Percentiles rank a stretch among this genome's conserved stretches.
Evolutionary conservation across 1,140 invertebrate genomes (phyloP).

Genomic region (Aphelinus certus): DNA sequence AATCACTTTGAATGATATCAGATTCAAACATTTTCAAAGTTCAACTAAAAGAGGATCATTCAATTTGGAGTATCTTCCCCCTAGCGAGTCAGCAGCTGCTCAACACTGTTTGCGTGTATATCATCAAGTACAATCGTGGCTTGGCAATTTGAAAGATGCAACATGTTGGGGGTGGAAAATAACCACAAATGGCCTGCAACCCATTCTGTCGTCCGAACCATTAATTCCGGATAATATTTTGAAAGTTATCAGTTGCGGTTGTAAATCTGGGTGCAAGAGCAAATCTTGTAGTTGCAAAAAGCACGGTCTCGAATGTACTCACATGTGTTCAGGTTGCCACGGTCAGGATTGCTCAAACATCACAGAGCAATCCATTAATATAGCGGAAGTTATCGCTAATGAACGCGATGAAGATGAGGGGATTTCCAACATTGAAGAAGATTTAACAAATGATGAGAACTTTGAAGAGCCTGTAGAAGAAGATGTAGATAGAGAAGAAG

Average conservation of each 20-base stretch:
- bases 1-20: neutral
- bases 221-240: constrained; percentile 28
- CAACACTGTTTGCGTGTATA: constrained; percentile 32
- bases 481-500: too few relatives aligned
- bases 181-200: constrained; percentile 13
- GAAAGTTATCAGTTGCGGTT: constrained; percentile 33
- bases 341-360: too few relatives aligned
- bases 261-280: constrained; percentile 27
- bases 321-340: too few relatives aligned
- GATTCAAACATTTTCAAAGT: constrained; percentile 3
- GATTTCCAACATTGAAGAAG: too few relatives aligned
- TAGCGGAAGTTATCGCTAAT: too few relatives aligned
- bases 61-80: constrained; percentile 11
- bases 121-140: constrained; percentile 31
- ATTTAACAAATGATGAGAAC: too few relatives aligned
- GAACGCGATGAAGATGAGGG: too few relatives aligned
- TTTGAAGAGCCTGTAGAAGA: too few relatives aligned
- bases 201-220: constrained; percentile 17
- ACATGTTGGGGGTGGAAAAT: constrained; percentile 31
- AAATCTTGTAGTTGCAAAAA: constrained; percentile 29
- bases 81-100: constrained; percentile 15
- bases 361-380: too few relatives aligned
- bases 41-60: constrained; percentile 6
- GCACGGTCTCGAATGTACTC: constrained; percentile 14
- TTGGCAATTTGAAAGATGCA: constrained; percentile 23